phyloP scores from a whole-genome alignment of 2,888 invertebrate species.

The Melanophora roralis region DNA sequence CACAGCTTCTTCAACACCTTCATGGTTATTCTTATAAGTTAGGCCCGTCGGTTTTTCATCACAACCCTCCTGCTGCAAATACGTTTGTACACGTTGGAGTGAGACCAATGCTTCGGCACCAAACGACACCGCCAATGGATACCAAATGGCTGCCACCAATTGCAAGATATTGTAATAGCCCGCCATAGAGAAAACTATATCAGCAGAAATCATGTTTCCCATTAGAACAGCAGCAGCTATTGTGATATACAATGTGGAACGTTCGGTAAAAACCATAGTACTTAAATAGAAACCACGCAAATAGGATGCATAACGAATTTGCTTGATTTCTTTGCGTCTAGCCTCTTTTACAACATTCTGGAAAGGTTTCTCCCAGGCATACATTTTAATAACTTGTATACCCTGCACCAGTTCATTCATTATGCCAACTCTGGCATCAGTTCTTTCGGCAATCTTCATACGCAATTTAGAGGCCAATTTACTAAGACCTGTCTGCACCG shows the following conservation, averaged over 20 bases:
- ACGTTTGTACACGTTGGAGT: constrained; percentile 80
- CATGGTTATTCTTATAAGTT: constrained; percentile 69
- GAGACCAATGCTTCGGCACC: constrained; percentile 80
- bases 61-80: constrained; percentile 79
- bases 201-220: constrained; percentile 81
- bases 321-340: constrained; percentile 83
- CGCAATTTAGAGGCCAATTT: constrained; percentile 78
- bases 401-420: constrained; percentile 97
- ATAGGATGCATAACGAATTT: constrained; percentile 82
- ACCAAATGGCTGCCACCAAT: constrained; percentile 80
- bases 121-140: constrained; percentile 79
- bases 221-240: constrained; percentile 86
- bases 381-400: constrained; percentile 98
- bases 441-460: constrained; percentile 87
- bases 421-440: constrained; percentile 92
- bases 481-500: constrained; percentile 83
- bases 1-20: constrained; percentile 70
- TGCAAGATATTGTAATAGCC: constrained; percentile 88
- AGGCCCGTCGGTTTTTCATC: constrained; percentile 72
- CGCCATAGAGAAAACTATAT: constrained; percentile 86
- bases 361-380: constrained; percentile 96
- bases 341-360: constrained; percentile 87
- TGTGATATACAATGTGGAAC: constrained; percentile 89
- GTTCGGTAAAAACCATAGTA: constrained; percentile 88
- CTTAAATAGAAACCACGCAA: constrained; percentile 83